Base-by-base conservation (phyloP, 2,888 invertebrate species). In the Micoletzkya japonica region DNA sequence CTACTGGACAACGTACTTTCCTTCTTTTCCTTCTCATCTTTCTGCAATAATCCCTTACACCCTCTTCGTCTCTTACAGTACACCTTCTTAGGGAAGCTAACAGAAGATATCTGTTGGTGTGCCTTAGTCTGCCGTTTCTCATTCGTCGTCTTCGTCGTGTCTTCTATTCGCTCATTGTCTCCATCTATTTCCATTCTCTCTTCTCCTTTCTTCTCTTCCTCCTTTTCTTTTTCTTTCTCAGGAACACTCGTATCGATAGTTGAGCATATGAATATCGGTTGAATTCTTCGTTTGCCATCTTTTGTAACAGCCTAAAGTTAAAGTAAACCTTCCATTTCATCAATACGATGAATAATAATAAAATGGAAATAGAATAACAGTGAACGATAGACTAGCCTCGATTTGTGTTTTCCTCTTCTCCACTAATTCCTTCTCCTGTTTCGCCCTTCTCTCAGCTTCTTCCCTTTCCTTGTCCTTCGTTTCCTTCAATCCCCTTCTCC, bases 241-340 rank as follows among this genome's bases (percentile, higher is more conserved):
- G 34, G 54, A 4, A 54, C 54, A 24, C 54, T 66, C 6, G 37
- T 66, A 37, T 68, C 68, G 32, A 68, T 60, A 2, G 76, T 78
- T 6, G 78, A 75, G 30, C 76, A 75, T 36, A 97, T 91, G 86
- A 94, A 94, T 87, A 97, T 93, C 0, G 97, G 97, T 7, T 95
- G 97, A 77, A 98, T 98, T 74, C 97, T 89, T 54, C 97, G 89
- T 87, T 93, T 92, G 39, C 97, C 98, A 87, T 96, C 95, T 1
- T 87, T 86, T 83, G 76, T 4, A 72, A 74, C 68, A 39, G 49
- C 70, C 69, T 52, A 14, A 50, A 14, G 50, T 50, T 50, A 50
- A 4, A 14, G 24, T 50, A 50, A 49, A 3, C 20, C 4, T 49
- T 49, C 49, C 24, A n/a, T n/a, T n/a, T n/a, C 36, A 36, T 39